Evolutionary conservation across 1,140 invertebrate species (phyloP), one percentile per base, ranked within the genome.

Genomic region (Metopolophium dirhodum): DNA sequence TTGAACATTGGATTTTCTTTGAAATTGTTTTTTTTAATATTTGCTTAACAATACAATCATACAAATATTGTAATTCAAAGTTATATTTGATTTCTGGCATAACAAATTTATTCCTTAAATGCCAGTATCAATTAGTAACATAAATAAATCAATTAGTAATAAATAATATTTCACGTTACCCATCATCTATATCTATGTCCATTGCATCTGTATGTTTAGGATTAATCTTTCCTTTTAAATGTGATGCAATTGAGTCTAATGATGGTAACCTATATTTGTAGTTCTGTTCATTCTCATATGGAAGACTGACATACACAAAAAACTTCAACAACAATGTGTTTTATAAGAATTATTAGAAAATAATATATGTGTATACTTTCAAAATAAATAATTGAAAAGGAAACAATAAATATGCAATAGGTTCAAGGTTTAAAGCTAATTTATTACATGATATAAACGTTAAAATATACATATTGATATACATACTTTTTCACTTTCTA

Each of bases 31-130:
- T 49, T 49, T 14, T 49, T 49, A 49, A 18, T 9, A 49, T n/a
- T 47, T 83, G 54, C 49, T 91, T 41, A 47, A 22, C 68, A 47
- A 91, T 91, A 77, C 57, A 91, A 91, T 91, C 30, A 83, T 51
- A 77, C 30, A 91, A 4, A 83, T 1, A 35, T 49, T 91, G 90
- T 49, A 47, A 20, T 82, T 91, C 41, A 51, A 68, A 47, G 35
- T 54, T 37, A 6, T 83, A 49, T 23, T 20, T 91, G 51, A 51
- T 77, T 82, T 91, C 90, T 35, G 90, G 90, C 26, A 82, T 49
- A 26, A 49, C 51, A 11, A 77, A 82, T 82, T 11, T 47, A 35
- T 83, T 45, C 1, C 90, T 91, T 37, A 91, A 91, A 91, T n/a
- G 47, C 68, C 45, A 61, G 30, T 7, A 41, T 41, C 41, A 68